Percentiles rank a stretch among this genome's conserved stretches.
These are phyloP conservation scores for Caenorhabditis latens DNA, from an alignment of 1,140 invertebrate species.

Conservation along the genomic window DNA sequence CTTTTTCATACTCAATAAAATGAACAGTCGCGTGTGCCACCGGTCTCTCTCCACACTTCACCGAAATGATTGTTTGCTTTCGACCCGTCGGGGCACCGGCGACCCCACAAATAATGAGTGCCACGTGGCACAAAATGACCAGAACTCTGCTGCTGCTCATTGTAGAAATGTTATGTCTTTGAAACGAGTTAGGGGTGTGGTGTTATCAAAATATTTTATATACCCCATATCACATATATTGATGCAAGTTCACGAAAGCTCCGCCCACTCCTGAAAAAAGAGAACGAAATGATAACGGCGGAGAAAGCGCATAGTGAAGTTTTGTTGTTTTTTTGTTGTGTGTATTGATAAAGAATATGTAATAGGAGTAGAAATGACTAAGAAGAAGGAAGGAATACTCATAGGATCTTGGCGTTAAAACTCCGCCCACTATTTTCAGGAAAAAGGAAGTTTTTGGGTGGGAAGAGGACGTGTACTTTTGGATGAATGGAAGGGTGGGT, in stretches of 20 bases:
- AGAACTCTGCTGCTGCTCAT: neutral
- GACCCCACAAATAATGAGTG: neutral
- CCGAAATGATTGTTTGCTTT: neutral
- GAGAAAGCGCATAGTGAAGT: too few relatives aligned
- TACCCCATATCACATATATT: neutral
- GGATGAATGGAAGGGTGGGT: too few relatives aligned
- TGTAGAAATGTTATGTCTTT: neutral
- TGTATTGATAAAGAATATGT: neutral
- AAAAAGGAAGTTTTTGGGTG: too few relatives aligned
- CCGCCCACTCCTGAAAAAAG: neutral
- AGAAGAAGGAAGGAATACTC: conserved; percentile 23
- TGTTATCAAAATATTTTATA: conserved; percentile 2
- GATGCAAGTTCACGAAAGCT: neutral
- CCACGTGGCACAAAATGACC: neutral
- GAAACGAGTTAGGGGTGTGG: neutral
- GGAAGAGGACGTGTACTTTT: too few relatives aligned
- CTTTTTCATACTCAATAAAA: neutral
- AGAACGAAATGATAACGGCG: neutral
- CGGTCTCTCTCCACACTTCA: neutral
- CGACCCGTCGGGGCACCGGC: neutral
- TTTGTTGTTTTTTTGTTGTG: neutral
- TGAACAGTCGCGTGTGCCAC: neutral
- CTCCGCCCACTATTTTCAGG: conserved; percentile 18
- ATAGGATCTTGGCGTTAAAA: neutral
- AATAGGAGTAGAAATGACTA: neutral